Conservation (phyloP, 2,113 vertebrate species). For the Cyanistes caeruleus region DNA sequence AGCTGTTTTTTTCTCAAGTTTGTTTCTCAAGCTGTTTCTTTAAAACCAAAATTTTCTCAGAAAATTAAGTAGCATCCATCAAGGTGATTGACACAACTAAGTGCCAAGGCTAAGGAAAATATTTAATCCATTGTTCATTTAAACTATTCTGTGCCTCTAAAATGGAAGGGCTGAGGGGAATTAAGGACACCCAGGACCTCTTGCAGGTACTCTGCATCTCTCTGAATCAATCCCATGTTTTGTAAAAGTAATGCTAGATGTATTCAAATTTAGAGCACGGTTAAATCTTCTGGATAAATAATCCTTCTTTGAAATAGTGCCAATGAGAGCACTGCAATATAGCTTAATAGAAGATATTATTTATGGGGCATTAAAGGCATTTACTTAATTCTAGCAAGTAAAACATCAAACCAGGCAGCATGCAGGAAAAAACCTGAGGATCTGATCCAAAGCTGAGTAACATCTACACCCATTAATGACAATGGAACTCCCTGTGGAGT, state of each 20-base stretch:
- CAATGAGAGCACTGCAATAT: constrained; percentile 36
- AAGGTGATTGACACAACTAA: background rate
- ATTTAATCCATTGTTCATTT: background rate
- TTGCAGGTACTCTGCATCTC: background rate
- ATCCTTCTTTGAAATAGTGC: constrained; percentile 60
- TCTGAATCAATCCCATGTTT: background rate
- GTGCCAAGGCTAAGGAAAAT: background rate
- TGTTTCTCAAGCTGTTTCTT: background rate
- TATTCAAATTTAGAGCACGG: constrained; percentile 41
- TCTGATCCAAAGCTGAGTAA: constrained; percentile 8
- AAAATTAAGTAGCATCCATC: background rate
- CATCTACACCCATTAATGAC: background rate
- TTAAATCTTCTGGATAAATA: constrained; percentile 64
- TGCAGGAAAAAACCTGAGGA: background rate
- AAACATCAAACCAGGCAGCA: constrained; percentile 54
- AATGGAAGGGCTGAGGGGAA: background rate
- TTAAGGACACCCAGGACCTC: background rate
- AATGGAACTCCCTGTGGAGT: background rate
- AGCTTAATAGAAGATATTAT: constrained; percentile 37
- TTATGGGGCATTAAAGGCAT: constrained; percentile 43
- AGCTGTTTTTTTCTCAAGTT: background rate
- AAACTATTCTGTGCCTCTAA: background rate
- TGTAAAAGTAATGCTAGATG: constrained; percentile 10
- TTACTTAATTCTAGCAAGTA: constrained; percentile 57
- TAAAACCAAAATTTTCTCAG: background rate